Evolutionary conservation across 2,113 vertebrate species (phyloP).

Genomic region (Aspiorhynchus laticeps): DNA sequence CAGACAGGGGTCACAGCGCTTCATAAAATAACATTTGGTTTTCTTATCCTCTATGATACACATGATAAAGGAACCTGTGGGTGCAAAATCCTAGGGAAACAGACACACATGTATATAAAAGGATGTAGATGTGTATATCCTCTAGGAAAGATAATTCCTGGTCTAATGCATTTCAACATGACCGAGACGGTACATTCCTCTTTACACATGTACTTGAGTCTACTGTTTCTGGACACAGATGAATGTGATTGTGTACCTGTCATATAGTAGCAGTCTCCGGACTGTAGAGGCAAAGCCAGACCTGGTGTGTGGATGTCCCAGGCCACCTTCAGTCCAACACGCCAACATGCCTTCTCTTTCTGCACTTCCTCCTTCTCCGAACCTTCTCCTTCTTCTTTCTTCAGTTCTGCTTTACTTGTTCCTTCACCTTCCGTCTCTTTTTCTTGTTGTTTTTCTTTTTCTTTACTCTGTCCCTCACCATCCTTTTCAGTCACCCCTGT

Average conservation of each 20-base stretch:
- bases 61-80: conserved; percentile 67
- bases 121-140: conserved; percentile 50
- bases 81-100: conserved; percentile 51
- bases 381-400: conserved; percentile 50
- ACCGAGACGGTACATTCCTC: background rate
- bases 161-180: conserved; percentile 41
- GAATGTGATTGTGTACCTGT: conserved; percentile 66
- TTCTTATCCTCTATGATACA: conserved; percentile 70
- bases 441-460: conserved; percentile 41
- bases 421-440: conserved; percentile 18
- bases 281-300: conserved; percentile 88
- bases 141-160: conserved; percentile 61
- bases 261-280: conserved; percentile 92
- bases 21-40: conserved; percentile 80
- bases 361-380: conserved; percentile 79
- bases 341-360: conserved; percentile 80
- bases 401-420: conserved; percentile 27
- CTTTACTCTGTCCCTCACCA: conserved; percentile 33
- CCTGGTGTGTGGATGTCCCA: conserved; percentile 98
- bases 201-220: conserved; percentile 27
- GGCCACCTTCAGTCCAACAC: conserved; percentile 91
- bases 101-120: conserved; percentile 14
- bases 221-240: conserved; percentile 38
- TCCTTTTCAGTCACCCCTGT: conserved; percentile 26
- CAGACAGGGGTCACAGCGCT: conserved; percentile 67